Evolutionary conservation across 2,888 invertebrate genomes (phyloP).

Genomic region (Parnassius smintheus): DNA sequence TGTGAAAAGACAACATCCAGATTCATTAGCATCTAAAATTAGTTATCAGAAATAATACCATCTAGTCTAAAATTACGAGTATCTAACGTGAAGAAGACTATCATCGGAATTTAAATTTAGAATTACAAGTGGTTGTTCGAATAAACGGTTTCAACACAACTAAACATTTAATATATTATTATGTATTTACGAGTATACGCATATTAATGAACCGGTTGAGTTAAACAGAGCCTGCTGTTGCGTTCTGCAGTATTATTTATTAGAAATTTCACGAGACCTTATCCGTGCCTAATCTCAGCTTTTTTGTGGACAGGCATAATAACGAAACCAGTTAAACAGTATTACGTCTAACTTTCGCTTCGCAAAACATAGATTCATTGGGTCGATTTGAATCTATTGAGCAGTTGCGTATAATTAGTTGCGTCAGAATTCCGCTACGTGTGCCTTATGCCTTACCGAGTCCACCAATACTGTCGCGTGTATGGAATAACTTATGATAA

Average conservation of each 20-base stretch:
- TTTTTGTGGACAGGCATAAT: conserved; percentile 19
- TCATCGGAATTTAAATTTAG: no score
- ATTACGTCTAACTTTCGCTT: conserved; percentile 69
- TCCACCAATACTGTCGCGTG: conserved; percentile 57
- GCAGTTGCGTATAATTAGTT: conserved; percentile 71
- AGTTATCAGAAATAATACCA: no score
- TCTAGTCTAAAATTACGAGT: no score
- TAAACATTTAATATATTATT: no score
- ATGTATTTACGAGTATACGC: background rate
- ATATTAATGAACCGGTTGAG: background rate
- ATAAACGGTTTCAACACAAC: no score
- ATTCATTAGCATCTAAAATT: no score
- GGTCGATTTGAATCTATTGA: conserved; percentile 53
- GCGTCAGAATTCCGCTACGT: conserved; percentile 70
- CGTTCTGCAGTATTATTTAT: conserved; percentile 5
- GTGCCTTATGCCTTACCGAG: conserved; percentile 55
- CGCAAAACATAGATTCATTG: conserved; percentile 41
- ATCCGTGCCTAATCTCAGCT: conserved; percentile 19
- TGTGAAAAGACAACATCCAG: no score
- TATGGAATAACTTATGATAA: conserved; percentile 62
- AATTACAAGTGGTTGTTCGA: no score
- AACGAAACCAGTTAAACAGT: conserved; percentile 26
- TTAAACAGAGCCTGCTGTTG: conserved; percentile 6
- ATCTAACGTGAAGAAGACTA: no score
- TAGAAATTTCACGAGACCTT: conserved; percentile 11